These are phyloP conservation scores for Parasteatoda lunata DNA, from an alignment of 2,888 invertebrate genomes.

Conservation along the genomic window DNA sequence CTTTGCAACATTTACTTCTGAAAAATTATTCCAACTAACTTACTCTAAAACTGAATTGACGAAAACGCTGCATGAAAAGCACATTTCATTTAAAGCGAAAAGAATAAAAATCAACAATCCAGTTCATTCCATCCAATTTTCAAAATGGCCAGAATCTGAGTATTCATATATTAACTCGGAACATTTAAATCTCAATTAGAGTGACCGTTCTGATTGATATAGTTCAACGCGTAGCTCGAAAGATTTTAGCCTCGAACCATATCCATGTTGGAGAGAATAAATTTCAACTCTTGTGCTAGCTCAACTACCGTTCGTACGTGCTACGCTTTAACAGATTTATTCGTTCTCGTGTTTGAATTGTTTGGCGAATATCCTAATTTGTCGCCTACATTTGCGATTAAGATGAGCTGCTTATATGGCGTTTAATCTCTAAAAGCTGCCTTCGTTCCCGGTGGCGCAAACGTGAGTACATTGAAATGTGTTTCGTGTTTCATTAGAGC, in stretches of 20 bases:
- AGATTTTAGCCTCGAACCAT: constrained; percentile 37
- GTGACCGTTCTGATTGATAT: constrained; percentile 44
- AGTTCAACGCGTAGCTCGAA: constrained; percentile 14
- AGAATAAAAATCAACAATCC: too few relatives aligned
- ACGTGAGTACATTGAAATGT: too few relatives aligned
- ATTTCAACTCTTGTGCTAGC: constrained; percentile 10
- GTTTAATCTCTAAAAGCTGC: too few relatives aligned
- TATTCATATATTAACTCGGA: background rate
- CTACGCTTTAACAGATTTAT: constrained; percentile 24
- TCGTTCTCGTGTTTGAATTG: constrained; percentile 10
- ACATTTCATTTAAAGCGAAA: too few relatives aligned
- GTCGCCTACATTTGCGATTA: constrained; percentile 20
- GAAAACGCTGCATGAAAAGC: too few relatives aligned
- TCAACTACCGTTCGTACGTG: background rate
- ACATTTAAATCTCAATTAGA: constrained; percentile 59
- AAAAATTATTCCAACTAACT: too few relatives aligned
- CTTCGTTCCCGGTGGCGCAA: too few relatives aligned
- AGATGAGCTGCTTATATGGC: background rate
- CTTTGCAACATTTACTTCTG: too few relatives aligned
- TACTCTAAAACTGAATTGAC: too few relatives aligned
- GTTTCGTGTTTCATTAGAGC: too few relatives aligned
- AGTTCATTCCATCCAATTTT: too few relatives aligned
- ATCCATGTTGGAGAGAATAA: constrained; percentile 32
- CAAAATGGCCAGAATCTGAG: background rate
- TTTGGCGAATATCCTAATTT: constrained; percentile 9